Conservation (phyloP, 2,888 invertebrate species). For the Choristoneura rosaceana region DNA sequence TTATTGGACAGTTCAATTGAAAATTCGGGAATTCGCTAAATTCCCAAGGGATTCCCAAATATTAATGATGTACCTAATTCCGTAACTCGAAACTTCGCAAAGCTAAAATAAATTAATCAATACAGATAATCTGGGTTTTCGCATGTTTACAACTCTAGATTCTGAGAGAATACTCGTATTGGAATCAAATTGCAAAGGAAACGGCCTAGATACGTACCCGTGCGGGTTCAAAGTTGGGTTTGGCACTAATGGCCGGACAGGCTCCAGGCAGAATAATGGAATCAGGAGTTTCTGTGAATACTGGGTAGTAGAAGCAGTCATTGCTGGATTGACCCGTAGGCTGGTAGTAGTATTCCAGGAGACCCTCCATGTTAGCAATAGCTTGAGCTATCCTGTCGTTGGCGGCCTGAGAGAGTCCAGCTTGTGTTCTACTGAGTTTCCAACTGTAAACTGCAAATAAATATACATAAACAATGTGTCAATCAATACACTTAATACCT, state of each 20-base stretch:
- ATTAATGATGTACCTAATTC: no score
- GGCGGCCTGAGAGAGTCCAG: conserved; percentile 14
- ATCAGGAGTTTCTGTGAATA: conserved; percentile 36
- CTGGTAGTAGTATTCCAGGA: conserved; percentile 43
- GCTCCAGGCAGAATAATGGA: conserved; percentile 42
- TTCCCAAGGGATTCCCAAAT: no score
- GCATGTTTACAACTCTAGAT: no score
- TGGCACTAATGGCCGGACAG: conserved; percentile 36
- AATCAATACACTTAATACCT: no score
- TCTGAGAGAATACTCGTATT: no score
- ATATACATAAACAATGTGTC: not conserved
- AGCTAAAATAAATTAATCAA: no score
- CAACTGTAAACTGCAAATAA: conserved; percentile 46
- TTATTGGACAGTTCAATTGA: no score
- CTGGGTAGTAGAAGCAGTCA: conserved; percentile 45
- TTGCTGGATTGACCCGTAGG: conserved; percentile 35
- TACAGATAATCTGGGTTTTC: no score
- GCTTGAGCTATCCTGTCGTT: conserved; percentile 36
- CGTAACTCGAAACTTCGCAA: no score
- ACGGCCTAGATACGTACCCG: conserved; percentile 15
- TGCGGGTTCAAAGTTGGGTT: conserved; percentile 27
- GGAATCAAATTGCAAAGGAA: not conserved
- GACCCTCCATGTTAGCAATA: conserved; percentile 19
- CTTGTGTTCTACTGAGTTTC: conserved; percentile 45
- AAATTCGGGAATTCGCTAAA: no score